Percentiles rank a stretch among this genome's conserved stretches.
Evolutionary conservation across 2,888 invertebrate species (phyloP).

Genomic region (Zhuqinia jingwanae): DNA sequence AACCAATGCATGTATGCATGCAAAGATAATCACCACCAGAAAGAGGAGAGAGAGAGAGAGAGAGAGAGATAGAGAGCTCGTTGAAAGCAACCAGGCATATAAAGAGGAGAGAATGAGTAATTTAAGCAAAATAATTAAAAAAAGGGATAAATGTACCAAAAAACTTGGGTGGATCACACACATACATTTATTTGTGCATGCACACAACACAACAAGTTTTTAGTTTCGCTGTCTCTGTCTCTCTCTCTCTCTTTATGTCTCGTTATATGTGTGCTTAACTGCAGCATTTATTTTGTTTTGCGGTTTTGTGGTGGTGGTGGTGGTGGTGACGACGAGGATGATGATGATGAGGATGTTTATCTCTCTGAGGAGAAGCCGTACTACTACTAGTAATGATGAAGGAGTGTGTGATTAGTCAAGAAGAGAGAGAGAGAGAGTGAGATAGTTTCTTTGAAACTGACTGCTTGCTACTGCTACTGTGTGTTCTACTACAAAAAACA

Average conservation of each 20-base stretch:
- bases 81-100: no score
- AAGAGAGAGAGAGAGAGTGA: no score
- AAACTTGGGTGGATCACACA: no score
- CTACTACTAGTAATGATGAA: conserved; percentile 43
- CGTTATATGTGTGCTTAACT: not conserved
- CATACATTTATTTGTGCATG: no score
- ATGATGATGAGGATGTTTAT: conserved; percentile 5
- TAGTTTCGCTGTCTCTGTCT: no score
- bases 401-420: conserved; percentile 32
- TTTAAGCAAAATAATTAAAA: not conserved
- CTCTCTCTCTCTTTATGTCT: not conserved
- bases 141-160: not conserved
- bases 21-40: no score
- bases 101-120: not conserved
- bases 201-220: no score
- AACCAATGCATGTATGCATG: no score
- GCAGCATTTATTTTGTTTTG: not conserved
- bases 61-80: not conserved
- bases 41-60: no score
- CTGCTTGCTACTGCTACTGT: not conserved
- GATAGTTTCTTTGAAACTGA: not conserved
- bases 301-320: not conserved
- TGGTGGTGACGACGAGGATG: not conserved
- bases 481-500: no score
- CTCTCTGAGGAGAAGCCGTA: no score